A percentile compares a stretch with the other conserved stretches of the same genome.
Conservation (phyloP, 1,140 invertebrate genomes). For the Lanistes nyassanus region DNA sequence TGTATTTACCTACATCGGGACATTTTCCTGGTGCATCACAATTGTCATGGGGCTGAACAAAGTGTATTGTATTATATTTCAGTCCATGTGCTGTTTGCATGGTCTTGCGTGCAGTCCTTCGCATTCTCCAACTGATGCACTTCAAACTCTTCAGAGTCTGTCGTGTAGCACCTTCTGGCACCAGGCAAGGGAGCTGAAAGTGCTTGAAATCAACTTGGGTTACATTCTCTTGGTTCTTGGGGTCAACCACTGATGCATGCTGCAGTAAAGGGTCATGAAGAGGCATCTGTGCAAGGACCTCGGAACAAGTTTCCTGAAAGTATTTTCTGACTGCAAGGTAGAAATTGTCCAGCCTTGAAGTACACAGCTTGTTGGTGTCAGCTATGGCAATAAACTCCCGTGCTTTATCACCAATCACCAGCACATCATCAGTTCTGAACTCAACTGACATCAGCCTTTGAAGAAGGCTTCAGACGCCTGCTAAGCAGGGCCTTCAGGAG, state of each 20-base stretch:
- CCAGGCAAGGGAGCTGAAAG: neutral
- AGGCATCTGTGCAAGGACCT: neutral
- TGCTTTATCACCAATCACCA: neutral
- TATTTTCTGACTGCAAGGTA: neutral
- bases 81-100: neutral
- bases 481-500: neutral
- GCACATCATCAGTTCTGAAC: neutral
- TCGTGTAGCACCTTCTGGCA: neutral
- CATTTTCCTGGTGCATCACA: too few species aligned
- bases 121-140: neutral
- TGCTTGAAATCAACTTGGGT: neutral
- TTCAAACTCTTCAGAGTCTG: constrained; percentile 3
- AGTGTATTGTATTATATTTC: too few species aligned
- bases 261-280: neutral
- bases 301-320: neutral
- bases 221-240: neutral
- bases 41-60: too few species aligned
- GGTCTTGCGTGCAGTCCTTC: neutral
- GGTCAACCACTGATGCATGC: neutral
- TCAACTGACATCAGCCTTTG: neutral
- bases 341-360: neutral
- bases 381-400: neutral
- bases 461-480: neutral
- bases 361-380: neutral
- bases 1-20: too few species aligned